Evolutionary conservation across 2,888 invertebrate genomes (phyloP).

Genomic region (Lasius fuliginosus): DNA sequence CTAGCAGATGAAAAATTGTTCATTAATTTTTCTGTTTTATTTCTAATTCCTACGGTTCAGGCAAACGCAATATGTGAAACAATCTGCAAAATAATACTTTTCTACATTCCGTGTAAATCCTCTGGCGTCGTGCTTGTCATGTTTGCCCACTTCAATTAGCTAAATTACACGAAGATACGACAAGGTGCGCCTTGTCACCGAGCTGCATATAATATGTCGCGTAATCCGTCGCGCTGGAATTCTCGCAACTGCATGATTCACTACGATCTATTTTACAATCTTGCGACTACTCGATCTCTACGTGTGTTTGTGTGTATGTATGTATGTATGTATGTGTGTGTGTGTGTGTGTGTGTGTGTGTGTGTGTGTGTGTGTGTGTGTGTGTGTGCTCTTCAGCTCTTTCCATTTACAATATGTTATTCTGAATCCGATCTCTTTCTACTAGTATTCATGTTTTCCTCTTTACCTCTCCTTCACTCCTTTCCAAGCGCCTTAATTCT

Average conservation of each 20-base stretch:
- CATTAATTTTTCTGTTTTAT: background rate
- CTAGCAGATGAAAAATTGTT: background rate
- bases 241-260: constrained; percentile 43
- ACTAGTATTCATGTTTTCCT: background rate
- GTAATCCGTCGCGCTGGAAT: constrained; percentile 9
- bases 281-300: background rate
- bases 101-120: constrained; percentile 7
- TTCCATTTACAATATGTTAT: constrained; percentile 1
- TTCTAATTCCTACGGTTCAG: background rate
- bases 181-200: constrained; percentile 34
- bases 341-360: no score
- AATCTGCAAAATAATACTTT: background rate
- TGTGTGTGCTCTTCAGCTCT: no score
- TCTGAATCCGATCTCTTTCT: constrained; percentile 3
- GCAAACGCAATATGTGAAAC: background rate
- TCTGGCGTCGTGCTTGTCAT: constrained; percentile 30
- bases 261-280: constrained; percentile 11
- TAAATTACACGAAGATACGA: constrained; percentile 38
- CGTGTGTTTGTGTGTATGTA: background rate
- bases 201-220: constrained; percentile 1
- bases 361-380: background rate
- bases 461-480: background rate
- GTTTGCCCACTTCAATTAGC: constrained; percentile 50
- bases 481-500: background rate
- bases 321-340: background rate